phyloP scores from a whole-genome alignment of 2,888 invertebrate species.

The Amiota mariae region DNA sequence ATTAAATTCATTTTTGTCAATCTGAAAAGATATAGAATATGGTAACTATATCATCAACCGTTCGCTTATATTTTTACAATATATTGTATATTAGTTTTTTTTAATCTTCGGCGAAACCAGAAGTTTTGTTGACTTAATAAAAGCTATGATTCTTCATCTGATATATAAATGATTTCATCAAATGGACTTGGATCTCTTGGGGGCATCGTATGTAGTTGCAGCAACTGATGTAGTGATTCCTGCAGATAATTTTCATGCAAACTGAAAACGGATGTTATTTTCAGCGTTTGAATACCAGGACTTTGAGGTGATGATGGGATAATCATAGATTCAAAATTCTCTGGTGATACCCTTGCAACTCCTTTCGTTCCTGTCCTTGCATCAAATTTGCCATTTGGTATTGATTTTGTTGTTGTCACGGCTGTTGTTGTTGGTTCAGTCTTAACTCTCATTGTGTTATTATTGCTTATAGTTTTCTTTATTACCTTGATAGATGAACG shows the following conservation, averaged over 20 bases:
- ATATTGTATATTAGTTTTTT: no score
- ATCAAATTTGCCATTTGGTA: constrained; percentile 48
- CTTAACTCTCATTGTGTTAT: constrained; percentile 54
- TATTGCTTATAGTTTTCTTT: neutral
- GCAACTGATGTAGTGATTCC: constrained; percentile 31
- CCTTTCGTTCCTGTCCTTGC: neutral
- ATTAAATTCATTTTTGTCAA: no score
- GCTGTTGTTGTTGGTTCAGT: constrained; percentile 43
- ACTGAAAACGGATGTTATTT: constrained; percentile 70
- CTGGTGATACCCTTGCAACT: no score
- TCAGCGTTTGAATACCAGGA: constrained; percentile 52
- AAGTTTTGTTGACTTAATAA: neutral
- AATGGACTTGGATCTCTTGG: constrained; percentile 41
- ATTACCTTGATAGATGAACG: no score
- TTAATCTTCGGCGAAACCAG: no score
- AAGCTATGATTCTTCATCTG: constrained; percentile 71
- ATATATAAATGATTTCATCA: constrained; percentile 71
- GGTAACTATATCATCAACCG: no score
- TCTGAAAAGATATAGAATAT: no score
- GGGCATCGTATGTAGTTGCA: constrained; percentile 27
- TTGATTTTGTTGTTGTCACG: neutral
- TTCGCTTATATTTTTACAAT: no score
- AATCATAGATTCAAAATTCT: no score
- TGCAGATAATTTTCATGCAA: constrained; percentile 55
- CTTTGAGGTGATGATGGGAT: no score